These are phyloP conservation scores for Paratilapia polleni DNA, from an alignment of 2,113 vertebrate genomes.

Conservation along the genomic window DNA sequence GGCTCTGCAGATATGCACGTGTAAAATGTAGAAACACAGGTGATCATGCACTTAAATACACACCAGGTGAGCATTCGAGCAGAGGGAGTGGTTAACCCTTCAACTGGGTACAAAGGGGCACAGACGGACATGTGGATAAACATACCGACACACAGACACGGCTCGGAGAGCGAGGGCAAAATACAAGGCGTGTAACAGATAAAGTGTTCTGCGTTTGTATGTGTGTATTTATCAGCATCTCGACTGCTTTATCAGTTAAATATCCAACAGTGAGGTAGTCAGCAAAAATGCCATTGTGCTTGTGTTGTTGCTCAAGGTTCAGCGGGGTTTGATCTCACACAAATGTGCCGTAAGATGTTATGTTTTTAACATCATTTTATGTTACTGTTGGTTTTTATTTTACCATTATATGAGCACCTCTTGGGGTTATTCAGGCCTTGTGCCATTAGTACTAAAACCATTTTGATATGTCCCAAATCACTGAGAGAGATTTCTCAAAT, in stretches of 20 bases:
- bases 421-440: not conserved
- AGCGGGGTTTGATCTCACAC: not conserved
- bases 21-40: not conserved
- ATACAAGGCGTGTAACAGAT: conserved; percentile 53
- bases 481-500: no score
- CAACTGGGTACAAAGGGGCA: conserved; percentile 21
- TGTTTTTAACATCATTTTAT: not conserved
- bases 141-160: not conserved
- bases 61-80: conserved; percentile 12
- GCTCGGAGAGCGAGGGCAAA: conserved; percentile 59
- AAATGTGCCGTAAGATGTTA: not conserved
- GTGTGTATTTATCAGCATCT: not conserved
- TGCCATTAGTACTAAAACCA: not conserved
- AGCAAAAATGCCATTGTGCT: conserved; percentile 15
- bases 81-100: conserved; percentile 6
- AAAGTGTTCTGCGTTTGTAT: conserved; percentile 18
- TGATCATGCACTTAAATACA: not conserved
- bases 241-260: conserved; percentile 42
- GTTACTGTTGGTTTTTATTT: not conserved
- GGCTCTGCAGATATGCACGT: not conserved
- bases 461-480: not conserved
- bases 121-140: conserved; percentile 13
- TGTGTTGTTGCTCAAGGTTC: conserved; percentile 18
- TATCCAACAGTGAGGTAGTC: conserved; percentile 12
- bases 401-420: not conserved